Evolutionary conservation across 2,113 vertebrate genomes (phyloP), one percentile per base, ranked within the genome.

Genomic region (Baryphthengus martii): DNA sequence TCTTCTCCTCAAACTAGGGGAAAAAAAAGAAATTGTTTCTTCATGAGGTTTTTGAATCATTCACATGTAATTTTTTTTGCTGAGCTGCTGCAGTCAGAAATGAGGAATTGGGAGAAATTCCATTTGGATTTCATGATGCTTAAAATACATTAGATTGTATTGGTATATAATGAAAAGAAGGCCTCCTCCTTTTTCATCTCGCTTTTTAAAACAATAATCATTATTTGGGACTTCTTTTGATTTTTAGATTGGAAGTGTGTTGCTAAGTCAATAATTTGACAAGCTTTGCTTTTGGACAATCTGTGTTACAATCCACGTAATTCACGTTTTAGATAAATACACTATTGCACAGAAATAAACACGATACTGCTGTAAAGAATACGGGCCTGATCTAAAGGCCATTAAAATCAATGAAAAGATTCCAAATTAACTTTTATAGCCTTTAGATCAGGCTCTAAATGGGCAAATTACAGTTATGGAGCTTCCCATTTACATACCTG

Each of bases 331-430:
- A 73, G 79, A 44, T 80, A 90, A 96, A 91, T 52, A 49, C 68
- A 67, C 24, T 61, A 10, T 37, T 90, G 55, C 72, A 31, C 49
- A 56, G 96, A 96, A 94, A 97, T 95, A 96, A 96, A 96, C 92
- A 87, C 24, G 56, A 40, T 86, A 61, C n/a, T 5, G 49, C 28
- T 74, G 59, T 11, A 39, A 90, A 47, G 91, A 95, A 93, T 52
- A 85, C 3, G 18, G 85, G 63, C 71, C 85, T 7, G 47, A 94
- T 93, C 85, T 91, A 90, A 90, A 81, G 85, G 65, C 83, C 92
- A 94, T 96, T 97, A 96, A 96, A 97, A 96, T 96, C 96, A 97
- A 92, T 94, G 88, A 93, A 96, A 96, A 95, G 15, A 94, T 92
- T 96, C 81, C 86, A 94, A 97, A 92, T 96, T 95, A 96, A 96